phyloP scores from a whole-genome alignment of 2,113 vertebrate genomes.

The Leptobrachium leishanense region DNA sequence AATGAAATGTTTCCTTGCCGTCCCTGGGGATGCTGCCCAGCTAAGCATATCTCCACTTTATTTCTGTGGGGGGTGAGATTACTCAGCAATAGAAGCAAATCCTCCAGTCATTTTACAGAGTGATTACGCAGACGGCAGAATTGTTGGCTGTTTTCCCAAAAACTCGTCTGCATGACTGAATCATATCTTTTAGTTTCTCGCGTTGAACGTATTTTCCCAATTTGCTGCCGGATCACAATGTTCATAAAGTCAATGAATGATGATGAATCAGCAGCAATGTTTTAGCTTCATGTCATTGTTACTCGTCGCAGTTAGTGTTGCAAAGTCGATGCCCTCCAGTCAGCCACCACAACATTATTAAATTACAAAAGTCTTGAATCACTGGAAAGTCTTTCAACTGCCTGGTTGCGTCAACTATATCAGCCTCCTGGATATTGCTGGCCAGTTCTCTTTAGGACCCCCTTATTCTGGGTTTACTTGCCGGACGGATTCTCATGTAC shows the following conservation, averaged over 20 bases:
- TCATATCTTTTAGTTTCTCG: background rate
- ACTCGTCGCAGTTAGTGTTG: no score
- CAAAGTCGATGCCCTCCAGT: no score
- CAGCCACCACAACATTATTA: no score
- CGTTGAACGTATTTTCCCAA: background rate
- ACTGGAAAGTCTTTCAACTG: no score
- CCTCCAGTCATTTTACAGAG: background rate
- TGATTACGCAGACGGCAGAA: background rate
- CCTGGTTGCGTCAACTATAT: no score
- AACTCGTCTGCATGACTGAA: no score
- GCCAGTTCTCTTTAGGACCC: no score
- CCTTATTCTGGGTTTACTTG: no score
- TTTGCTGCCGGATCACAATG: background rate
- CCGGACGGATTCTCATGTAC: no score
- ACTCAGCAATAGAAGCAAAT: background rate
- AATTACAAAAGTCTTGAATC: no score
- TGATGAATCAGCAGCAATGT: background rate
- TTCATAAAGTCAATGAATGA: background rate
- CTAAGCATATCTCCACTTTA: slow-evolving; percentile 17
- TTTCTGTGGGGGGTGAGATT: background rate
- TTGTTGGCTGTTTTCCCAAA: background rate
- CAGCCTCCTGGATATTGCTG: no score
- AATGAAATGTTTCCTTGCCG: background rate
- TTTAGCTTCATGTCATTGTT: background rate
- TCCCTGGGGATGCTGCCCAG: background rate